These are phyloP conservation scores for Campylomormyrus tamandua DNA, from an alignment of 2,113 vertebrate genomes.

Conservation along the genomic window DNA sequence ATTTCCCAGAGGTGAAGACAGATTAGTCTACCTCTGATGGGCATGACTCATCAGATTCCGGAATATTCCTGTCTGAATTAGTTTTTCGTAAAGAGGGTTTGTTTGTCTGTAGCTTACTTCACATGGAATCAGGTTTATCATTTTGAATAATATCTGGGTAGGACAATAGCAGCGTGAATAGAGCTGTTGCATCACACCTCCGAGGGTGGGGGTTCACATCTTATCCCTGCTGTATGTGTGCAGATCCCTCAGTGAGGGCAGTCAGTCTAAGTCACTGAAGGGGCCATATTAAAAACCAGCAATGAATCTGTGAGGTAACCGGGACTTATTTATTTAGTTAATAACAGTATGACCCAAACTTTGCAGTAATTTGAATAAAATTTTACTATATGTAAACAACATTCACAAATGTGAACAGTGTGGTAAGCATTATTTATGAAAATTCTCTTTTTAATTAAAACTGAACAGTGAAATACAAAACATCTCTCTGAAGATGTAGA, in stretches of 20 bases:
- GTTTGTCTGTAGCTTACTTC: not conserved
- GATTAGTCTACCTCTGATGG: not conserved
- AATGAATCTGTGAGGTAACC: not conserved
- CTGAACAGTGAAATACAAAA: not conserved
- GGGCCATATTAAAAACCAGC: not conserved
- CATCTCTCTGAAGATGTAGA: not conserved
- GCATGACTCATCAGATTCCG: not conserved
- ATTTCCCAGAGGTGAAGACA: conserved; percentile 29
- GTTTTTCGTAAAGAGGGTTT: not conserved
- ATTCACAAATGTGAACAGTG: not conserved
- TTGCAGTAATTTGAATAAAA: not conserved
- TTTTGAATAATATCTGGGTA: not conserved
- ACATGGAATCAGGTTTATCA: not conserved
- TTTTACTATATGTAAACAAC: not conserved
- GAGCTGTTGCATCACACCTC: not conserved
- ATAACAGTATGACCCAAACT: not conserved
- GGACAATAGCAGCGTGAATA: not conserved
- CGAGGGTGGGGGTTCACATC: not conserved
- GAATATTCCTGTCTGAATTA: not conserved
- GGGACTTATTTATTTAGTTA: not conserved
- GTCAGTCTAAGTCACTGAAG: not conserved
- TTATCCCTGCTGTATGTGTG: not conserved
- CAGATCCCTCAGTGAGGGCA: not conserved
- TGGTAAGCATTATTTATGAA: not conserved
- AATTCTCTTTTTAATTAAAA: not conserved